Base-by-base conservation (phyloP, 2,113 vertebrate genomes). In the Pollimyrus isidori region DNA sequence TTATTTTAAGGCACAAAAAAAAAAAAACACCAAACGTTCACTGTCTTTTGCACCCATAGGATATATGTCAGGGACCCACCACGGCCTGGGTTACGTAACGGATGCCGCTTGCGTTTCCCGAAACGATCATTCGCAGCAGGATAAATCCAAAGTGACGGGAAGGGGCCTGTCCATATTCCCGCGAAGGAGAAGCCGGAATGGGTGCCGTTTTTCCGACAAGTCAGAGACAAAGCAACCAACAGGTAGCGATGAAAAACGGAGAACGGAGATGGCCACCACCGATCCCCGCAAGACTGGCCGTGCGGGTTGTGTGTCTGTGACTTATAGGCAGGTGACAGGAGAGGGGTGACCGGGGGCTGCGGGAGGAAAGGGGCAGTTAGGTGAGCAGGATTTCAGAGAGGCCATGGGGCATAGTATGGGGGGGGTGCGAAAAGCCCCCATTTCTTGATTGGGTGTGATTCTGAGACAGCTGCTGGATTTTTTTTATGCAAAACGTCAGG, bases 1-100 rank as follows among this genome's bases (percentile, higher is more conserved):
- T 30, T 91, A 90, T 93, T 93, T 92, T 91, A 88, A 89, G 65
- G 82, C 84, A 42, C 88, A 89, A 89, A 91, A 92, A 84, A 45
- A 92, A 91, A 92, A 84, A 23, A 92, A 91, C 21, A 58, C 56
- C 19, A 58, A 58, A 9, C 93, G 91, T 84, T 84, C 89, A 39
- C 3, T 15, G 56, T 58, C 56, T 87, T 87, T 87, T 58, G 9
- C 19, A 39, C 39, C 7, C n/a, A 3, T 42, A 4, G 9, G 35
- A 10, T 84, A 48, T 30, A 17, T 19, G 17, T 53, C 5, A 7
- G 86, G 17, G 30, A 48, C 50, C 11, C 17, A 13, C 30, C 50
- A 26, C 0, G 4, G n/a, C 17, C 49, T 39, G 49, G n/a, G 48
- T 87, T 53, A 30, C 19, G 7, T 53, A 56, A 48, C 3, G 26